phyloP scores from a whole-genome alignment of 2,113 vertebrate species.

The Echinops telfairi region DNA sequence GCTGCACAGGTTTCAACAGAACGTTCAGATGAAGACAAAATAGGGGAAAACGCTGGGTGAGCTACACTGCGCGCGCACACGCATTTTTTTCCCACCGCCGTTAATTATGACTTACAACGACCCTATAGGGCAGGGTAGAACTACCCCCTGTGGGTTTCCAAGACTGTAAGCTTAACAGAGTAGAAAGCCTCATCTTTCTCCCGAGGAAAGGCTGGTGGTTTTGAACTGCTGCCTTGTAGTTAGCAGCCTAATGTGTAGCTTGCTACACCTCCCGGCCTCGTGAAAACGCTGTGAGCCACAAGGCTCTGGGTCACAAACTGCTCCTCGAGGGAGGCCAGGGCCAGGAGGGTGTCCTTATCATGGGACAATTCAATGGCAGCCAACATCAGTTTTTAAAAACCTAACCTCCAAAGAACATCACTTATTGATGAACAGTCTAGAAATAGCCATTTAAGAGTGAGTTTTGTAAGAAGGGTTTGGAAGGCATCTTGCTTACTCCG shows the following conservation, averaged over 20 bases:
- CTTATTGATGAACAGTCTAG: conserved; percentile 3
- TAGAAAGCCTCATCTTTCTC: too few species aligned
- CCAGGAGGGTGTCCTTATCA: background rate
- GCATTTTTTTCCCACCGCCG: too few species aligned
- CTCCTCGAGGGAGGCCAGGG: background rate
- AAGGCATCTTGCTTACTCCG: background rate
- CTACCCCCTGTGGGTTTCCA: too few species aligned
- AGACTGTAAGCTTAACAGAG: too few species aligned
- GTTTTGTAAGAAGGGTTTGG: background rate
- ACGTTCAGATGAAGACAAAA: background rate
- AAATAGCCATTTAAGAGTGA: background rate
- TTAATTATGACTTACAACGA: too few species aligned
- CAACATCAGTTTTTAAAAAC: background rate
- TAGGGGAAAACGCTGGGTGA: background rate
- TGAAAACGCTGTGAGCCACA: background rate
- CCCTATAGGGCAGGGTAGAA: too few species aligned
- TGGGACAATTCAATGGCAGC: background rate
- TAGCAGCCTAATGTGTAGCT: too few species aligned
- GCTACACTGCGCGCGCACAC: too few species aligned
- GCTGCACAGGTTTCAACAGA: background rate
- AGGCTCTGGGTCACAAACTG: background rate
- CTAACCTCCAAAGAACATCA: background rate
- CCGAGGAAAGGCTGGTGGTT: too few species aligned
- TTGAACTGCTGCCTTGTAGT: too few species aligned
- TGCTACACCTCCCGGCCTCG: background rate